A percentile compares a stretch with the other conserved stretches of the same genome.
Conservation (phyloP, 2,113 vertebrate genomes). For the Sinocyclocheilus maitianheensis region DNA sequence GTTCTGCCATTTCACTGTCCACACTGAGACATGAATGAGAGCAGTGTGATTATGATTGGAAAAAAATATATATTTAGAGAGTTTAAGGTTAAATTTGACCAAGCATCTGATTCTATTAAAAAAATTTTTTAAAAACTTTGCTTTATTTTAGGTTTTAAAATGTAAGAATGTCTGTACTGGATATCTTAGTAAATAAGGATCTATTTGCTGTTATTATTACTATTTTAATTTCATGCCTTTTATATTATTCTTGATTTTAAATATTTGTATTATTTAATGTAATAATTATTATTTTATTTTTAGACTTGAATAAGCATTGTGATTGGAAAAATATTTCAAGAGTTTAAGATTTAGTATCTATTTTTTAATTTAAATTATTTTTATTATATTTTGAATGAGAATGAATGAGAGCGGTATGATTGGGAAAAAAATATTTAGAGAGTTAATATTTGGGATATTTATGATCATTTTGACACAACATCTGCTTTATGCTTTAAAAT, state of each 20-base stretch:
- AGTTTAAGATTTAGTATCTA: no score
- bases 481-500: background rate
- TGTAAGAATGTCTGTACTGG: no score
- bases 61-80: background rate
- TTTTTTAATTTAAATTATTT: no score
- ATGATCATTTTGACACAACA: background rate
- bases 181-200: no score
- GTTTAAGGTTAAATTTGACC: background rate
- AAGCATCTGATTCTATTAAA: constrained; percentile 24
- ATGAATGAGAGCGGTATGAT: no score
- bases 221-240: no score
- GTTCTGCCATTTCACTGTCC: constrained; percentile 41
- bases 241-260: background rate
- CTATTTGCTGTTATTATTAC: no score
- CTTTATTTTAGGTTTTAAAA: no score
- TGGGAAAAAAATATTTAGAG: background rate
- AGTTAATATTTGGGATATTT: no score
- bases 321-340: no score
- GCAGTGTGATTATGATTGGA: background rate
- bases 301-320: background rate
- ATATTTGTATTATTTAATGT: background rate
- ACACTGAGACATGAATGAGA: constrained; percentile 3
- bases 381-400: no score
- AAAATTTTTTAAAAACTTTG: no score
- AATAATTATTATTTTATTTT: background rate